phyloP scores from a whole-genome alignment of 2,888 invertebrate genomes.

The Philopedon plagiatum region DNA sequence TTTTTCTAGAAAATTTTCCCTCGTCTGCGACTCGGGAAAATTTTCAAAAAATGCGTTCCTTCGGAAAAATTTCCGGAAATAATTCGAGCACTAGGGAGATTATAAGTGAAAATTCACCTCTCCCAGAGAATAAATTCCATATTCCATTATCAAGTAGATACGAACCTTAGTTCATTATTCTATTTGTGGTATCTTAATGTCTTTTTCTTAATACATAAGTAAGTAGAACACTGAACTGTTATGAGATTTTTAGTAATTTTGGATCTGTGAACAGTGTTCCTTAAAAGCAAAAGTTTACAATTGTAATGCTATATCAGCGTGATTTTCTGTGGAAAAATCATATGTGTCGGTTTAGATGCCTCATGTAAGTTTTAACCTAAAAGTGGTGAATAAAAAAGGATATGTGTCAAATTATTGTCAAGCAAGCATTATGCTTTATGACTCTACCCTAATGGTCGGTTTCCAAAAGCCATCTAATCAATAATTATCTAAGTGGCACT shows the following conservation, averaged over 20 bases:
- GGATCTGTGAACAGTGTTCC: background rate
- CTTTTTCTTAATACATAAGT: background rate
- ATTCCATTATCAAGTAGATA: background rate
- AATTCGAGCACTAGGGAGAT: too few relatives aligned
- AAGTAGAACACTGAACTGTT: background rate
- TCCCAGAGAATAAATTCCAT: background rate
- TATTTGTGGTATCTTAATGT: background rate
- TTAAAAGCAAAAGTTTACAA: background rate
- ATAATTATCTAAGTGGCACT: too few relatives aligned
- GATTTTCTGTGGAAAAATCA: conserved; percentile 35
- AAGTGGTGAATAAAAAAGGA: too few relatives aligned
- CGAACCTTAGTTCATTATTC: background rate
- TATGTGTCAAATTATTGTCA: too few relatives aligned
- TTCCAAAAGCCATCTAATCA: too few relatives aligned
- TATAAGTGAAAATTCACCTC: background rate
- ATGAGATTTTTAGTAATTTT: background rate
- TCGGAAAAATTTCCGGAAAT: too few relatives aligned
- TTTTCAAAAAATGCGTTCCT: too few relatives aligned
- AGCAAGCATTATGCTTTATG: too few relatives aligned
- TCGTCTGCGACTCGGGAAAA: too few relatives aligned
- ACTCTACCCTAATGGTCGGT: too few relatives aligned
- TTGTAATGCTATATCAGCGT: background rate
- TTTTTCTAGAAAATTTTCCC: too few relatives aligned
- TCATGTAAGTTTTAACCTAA: conserved; percentile 37
- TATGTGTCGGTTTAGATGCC: conserved; percentile 36